Base-by-base conservation (phyloP, 1,140 invertebrate genomes). In the Drosophila grimshawi region DNA sequence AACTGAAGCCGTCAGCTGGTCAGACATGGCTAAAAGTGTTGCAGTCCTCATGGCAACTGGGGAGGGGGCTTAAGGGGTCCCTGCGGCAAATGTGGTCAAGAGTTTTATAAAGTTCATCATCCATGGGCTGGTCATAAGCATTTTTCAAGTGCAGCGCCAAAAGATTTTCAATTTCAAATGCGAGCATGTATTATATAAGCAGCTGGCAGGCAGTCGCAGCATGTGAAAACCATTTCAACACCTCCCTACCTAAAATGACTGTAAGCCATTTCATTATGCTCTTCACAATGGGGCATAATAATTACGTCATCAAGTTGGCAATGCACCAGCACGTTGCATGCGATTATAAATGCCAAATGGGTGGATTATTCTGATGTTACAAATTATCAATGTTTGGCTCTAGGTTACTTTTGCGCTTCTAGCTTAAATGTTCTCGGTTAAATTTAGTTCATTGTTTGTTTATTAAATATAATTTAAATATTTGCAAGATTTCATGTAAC, bases 131-230 rank as follows among this genome's bases (percentile, higher is more conserved):
- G 81, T 76, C 76, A 67, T 68, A 88, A 86, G 83, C 83, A 83
- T 82, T 86, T 82, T 83, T 88, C 83, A 88, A 86, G 83, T 80
- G 83, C 83, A 88, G 65, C 76, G 79, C 70, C 79, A 86, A 88
- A 82, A 86, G 83, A 86, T 86, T 88, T 86, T 86, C 83, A 88
- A 86, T 88, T 86, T 86, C 80, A 86, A 88, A 86, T 88, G 64
- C 66, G 59, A 70, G 66, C 29, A 48, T 60, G 53, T 43, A 80
- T 86, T 86, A 86, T 88, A 83, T 88, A 86, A 86, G 82, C 82
- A 65, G 57, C 46, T 65, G 39, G 6, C 65, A 53, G 51, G 32
- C 52, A 32, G 27, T 60, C 46, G 49, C 61, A 78, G 55, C 53
- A 53, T 66, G 66, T 76, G 66, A 73, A 85, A 75, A 67, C 68